Evolutionary conservation across 2,888 invertebrate species (phyloP).

Genomic region (Blastobasis lacticolella): DNA sequence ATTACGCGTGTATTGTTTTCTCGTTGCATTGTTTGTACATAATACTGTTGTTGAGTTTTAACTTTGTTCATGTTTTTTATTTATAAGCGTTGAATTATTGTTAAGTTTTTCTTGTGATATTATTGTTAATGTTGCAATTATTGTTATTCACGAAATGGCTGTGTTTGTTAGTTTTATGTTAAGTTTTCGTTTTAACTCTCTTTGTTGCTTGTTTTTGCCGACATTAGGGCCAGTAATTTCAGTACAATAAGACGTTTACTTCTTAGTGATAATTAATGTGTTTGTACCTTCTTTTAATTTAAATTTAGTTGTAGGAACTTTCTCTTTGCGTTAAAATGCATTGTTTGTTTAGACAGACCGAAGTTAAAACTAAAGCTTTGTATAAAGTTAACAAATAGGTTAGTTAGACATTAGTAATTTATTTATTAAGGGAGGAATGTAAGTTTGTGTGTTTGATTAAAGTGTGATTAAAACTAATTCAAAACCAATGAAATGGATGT

Average conservation of each 20-base stretch:
- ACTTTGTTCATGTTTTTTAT: slow-evolving; percentile 24
- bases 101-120: slow-evolving; percentile 61
- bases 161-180: slow-evolving; percentile 74
- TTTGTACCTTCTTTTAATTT: slow-evolving; percentile 20
- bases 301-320: slow-evolving; percentile 18
- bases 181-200: slow-evolving; percentile 68
- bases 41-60: slow-evolving; percentile 19
- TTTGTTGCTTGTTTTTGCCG: slow-evolving; percentile 51
- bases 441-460: slow-evolving; percentile 36
- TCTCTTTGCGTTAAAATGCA: slow-evolving; percentile 1
- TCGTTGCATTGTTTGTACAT: slow-evolving; percentile 17
- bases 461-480: no score
- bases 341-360: slow-evolving; percentile 26
- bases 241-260: neutral
- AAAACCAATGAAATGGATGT: slow-evolving; percentile 48
- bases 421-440: slow-evolving; percentile 53
- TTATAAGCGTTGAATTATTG: slow-evolving; percentile 62
- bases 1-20: slow-evolving; percentile 38
- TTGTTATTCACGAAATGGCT: slow-evolving; percentile 41
- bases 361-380: slow-evolving; percentile 75
- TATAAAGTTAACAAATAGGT: slow-evolving; percentile 74
- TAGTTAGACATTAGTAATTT: slow-evolving; percentile 21
- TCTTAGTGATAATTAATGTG: slow-evolving; percentile 15
- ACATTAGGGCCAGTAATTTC: slow-evolving; percentile 53
- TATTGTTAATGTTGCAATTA: slow-evolving; percentile 29